Percentiles rank a stretch among this genome's conserved stretches.
These are phyloP conservation scores for Drosophila vallismaia DNA, from an alignment of 2,888 invertebrate species.

Conservation along the genomic window DNA sequence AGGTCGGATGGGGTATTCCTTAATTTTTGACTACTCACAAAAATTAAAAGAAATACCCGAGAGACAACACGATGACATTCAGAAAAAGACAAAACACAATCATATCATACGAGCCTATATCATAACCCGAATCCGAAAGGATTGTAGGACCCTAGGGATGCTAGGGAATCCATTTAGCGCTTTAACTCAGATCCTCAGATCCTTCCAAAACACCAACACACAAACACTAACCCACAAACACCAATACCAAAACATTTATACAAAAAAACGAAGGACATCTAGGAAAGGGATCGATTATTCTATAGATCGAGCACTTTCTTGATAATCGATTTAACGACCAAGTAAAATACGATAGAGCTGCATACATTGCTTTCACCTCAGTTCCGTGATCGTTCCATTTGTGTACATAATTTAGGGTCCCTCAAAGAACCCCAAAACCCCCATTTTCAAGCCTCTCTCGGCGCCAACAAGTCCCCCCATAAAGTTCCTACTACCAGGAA, in stretches of 20 bases:
- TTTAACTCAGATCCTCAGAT: constrained; percentile 18
- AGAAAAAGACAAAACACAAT: constrained; percentile 52
- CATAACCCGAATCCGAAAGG: constrained; percentile 44
- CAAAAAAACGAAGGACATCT: not conserved
- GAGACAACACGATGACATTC: constrained; percentile 52
- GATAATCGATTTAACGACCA: constrained; percentile 53
- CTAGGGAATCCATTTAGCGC: constrained; percentile 13
- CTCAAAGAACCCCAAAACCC: no score
- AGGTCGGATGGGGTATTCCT: constrained; percentile 19
- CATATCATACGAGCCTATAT: constrained; percentile 65
- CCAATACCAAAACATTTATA: not conserved
- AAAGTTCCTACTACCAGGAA: constrained; percentile 68
- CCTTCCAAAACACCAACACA: constrained; percentile 1
- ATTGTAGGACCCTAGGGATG: constrained; percentile 7
- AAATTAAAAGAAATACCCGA: constrained; percentile 4
- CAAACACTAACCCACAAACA: not conserved
- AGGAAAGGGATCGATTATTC: constrained; percentile 2
- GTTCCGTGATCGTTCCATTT: constrained; percentile 45
- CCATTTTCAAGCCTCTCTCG: constrained; percentile 11
- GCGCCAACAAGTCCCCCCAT: constrained; percentile 40
- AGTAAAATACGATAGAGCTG: constrained; percentile 37
- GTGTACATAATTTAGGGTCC: constrained; percentile 64
- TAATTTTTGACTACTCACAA: constrained; percentile 7
- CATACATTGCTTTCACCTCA: constrained; percentile 37
- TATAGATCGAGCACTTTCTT: constrained; percentile 9